phyloP scores from a whole-genome alignment of 2,113 vertebrate genomes.

The Propithecus coquereli region DNA sequence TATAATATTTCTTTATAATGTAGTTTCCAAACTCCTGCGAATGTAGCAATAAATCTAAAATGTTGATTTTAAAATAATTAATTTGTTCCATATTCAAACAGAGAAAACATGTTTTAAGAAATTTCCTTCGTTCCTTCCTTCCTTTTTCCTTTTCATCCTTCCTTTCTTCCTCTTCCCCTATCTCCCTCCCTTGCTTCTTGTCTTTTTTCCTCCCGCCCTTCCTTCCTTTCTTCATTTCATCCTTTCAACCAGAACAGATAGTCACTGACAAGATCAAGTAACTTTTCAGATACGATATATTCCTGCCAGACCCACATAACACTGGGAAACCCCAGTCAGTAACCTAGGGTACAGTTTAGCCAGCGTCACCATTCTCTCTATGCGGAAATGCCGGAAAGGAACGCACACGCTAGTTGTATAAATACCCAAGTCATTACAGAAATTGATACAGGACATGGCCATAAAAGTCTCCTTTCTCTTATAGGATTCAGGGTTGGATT shows the following conservation, averaged over 20 bases:
- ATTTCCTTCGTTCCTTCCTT: not conserved
- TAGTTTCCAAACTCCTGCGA: not conserved
- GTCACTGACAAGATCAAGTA: not conserved
- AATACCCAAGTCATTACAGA: not conserved
- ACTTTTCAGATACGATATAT: not conserved
- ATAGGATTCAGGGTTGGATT: not conserved
- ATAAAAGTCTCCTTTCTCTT: not conserved
- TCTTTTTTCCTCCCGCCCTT: not conserved
- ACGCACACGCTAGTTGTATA: not conserved
- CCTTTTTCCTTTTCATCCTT: not conserved
- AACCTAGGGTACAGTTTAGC: not conserved
- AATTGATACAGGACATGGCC: not conserved
- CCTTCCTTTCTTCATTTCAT: not conserved
- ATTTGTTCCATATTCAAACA: not conserved
- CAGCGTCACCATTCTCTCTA: not conserved
- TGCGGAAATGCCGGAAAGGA: slow-evolving; percentile 7
- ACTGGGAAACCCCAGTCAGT: not conserved
- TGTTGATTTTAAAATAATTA: not conserved
- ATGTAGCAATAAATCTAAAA: not conserved
- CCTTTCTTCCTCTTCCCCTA: not conserved
- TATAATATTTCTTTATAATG: not conserved
- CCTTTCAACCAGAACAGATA: not conserved
- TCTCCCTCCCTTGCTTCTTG: not conserved
- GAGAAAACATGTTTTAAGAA: not conserved
- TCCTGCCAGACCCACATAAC: not conserved